phyloP scores from a whole-genome alignment of 2,888 invertebrate species.

The Melieria picta region DNA sequence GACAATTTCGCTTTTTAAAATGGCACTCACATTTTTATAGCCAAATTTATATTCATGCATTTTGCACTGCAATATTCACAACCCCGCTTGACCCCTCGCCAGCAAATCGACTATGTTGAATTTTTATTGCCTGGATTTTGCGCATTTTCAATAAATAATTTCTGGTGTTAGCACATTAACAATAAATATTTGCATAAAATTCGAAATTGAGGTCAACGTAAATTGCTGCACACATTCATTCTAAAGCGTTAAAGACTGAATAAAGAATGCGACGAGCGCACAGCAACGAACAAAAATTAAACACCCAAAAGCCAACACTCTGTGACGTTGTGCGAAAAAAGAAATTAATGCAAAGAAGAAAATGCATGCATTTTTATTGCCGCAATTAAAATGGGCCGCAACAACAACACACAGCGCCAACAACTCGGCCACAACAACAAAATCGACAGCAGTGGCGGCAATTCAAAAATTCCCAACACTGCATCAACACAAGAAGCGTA shows the following conservation, averaged over 20 bases:
- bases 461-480: neutral
- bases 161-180: too few species aligned
- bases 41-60: too few species aligned
- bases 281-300: neutral
- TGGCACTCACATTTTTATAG: too few species aligned
- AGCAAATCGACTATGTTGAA: too few species aligned
- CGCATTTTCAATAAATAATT: too few species aligned
- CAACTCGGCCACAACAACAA: neutral
- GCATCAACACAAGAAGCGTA: conserved; percentile 6
- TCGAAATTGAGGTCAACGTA: conserved; percentile 29
- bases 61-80: too few species aligned
- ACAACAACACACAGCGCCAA: neutral
- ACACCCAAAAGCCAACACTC: neutral
- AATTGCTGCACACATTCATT: conserved; percentile 12
- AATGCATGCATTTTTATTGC: conserved; percentile 22
- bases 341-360: conserved; percentile 2
- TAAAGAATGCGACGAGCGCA: neutral
- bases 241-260: neutral
- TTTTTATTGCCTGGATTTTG: too few species aligned
- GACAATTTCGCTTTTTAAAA: too few species aligned
- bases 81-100: too few species aligned
- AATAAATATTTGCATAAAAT: conserved; percentile 27
- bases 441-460: neutral
- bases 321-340: neutral
- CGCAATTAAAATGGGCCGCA: conserved; percentile 14